Percentiles rank a stretch among this genome's conserved stretches.
These are phyloP conservation scores for Hydrochoerus hydrochaeris DNA, from an alignment of 2,113 vertebrate species.

Conservation along the genomic window DNA sequence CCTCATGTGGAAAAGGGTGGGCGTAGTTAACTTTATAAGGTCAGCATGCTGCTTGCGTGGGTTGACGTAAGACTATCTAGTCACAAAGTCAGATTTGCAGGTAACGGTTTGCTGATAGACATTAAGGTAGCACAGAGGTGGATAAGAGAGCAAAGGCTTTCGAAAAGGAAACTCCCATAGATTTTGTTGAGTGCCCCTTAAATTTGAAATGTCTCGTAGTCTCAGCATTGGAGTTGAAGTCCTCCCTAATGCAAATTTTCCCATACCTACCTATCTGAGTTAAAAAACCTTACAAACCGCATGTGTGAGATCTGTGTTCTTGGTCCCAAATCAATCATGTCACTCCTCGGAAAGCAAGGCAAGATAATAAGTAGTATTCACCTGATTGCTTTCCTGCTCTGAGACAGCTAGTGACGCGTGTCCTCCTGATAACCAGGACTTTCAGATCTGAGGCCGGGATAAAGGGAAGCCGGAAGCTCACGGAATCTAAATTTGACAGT, in stretches of 20 bases:
- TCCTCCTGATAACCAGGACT: conserved; percentile 90
- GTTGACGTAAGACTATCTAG: conserved; percentile 80
- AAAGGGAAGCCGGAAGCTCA: conserved; percentile 88
- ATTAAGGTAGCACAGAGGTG: conserved; percentile 45
- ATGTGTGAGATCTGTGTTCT: conserved; percentile 81
- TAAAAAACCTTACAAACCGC: conserved; percentile 71
- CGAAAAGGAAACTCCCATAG: conserved; percentile 3
- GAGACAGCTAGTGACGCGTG: conserved; percentile 90
- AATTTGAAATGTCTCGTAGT: conserved; percentile 60
- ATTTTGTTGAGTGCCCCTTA: neutral
- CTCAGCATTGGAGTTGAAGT: conserved; percentile 62
- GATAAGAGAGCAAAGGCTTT: conserved; percentile 35
- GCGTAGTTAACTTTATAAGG: conserved; percentile 76
- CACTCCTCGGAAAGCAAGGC: conserved; percentile 87
- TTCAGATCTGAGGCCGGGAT: conserved; percentile 90
- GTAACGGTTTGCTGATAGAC: conserved; percentile 45
- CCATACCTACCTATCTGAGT: conserved; percentile 66
- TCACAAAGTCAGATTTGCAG: conserved; percentile 70
- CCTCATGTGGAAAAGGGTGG: conserved; percentile 33
- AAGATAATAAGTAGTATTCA: conserved; percentile 92
- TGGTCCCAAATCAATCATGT: conserved; percentile 90
- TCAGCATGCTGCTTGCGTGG: conserved; percentile 78
- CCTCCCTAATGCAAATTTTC: conserved; percentile 66
- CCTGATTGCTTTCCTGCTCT: conserved; percentile 91
- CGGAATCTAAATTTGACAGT: conserved; percentile 90